Percentiles rank a stretch among this genome's conserved stretches.
These are phyloP conservation scores for Chirona hameri DNA, from an alignment of 2,888 invertebrate species.

Conservation along the genomic window DNA sequence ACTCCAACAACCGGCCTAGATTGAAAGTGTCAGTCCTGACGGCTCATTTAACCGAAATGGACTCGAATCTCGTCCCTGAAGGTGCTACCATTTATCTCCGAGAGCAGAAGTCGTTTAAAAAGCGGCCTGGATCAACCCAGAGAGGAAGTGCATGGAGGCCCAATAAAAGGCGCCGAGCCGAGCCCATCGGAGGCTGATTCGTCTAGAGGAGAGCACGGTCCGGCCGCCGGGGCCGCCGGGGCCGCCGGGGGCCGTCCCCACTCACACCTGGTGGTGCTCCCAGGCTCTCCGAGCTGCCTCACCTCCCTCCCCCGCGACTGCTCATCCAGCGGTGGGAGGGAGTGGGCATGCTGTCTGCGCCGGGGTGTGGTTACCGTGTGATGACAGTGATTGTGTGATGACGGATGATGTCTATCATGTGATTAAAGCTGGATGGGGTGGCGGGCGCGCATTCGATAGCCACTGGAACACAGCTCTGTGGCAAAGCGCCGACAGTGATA, in stretches of 20 bases:
- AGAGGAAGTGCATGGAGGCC: background rate
- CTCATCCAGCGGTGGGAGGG: too few relatives aligned
- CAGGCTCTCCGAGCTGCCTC: too few relatives aligned
- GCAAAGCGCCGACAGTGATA: too few relatives aligned
- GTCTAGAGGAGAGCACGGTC: background rate
- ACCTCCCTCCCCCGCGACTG: too few relatives aligned
- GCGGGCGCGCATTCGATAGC: background rate
- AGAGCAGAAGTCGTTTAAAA: background rate
- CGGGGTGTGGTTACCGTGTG: too few relatives aligned
- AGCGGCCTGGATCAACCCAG: background rate
- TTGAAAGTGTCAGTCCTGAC: constrained; percentile 9
- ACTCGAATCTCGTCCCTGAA: background rate
- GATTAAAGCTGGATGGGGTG: background rate
- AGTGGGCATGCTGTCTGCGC: too few relatives aligned
- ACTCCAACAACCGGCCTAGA: background rate
- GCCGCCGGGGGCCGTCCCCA: too few relatives aligned
- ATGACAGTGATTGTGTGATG: background rate
- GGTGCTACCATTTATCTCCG: background rate
- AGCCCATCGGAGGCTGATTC: background rate
- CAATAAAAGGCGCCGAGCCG: background rate
- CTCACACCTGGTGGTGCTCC: too few relatives aligned
- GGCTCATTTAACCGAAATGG: constrained; percentile 2
- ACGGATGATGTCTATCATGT: background rate
- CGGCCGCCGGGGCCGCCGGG: background rate
- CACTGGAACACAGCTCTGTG: background rate